Conservation (phyloP, 2,113 vertebrate genomes). For the Alligator mississippiensis region DNA sequence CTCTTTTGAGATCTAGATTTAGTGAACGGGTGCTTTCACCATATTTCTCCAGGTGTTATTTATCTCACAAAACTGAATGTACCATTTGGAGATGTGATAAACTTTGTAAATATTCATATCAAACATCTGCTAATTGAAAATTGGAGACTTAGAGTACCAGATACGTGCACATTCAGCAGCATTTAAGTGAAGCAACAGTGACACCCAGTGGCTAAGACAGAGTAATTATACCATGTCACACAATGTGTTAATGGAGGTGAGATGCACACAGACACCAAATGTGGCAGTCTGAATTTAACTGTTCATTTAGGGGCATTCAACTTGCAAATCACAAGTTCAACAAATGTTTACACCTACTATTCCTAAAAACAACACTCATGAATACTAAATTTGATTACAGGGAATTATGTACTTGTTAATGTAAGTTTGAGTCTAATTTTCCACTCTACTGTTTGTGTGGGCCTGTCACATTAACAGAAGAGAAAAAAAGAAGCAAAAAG, state of each 20-base stretch:
- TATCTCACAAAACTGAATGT: not conserved
- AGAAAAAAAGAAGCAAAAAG: not conserved
- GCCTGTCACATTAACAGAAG: not conserved
- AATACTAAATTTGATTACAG: not conserved
- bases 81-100: not conserved
- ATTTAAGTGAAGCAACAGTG: constrained; percentile 47
- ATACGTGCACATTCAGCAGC: not conserved
- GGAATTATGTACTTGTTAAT: not conserved
- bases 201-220: constrained; percentile 62
- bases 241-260: not conserved
- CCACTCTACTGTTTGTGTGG: not conserved
- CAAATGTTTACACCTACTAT: not conserved
- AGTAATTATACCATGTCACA: not conserved
- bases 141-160: not conserved
- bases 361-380: not conserved
- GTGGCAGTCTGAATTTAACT: not conserved
- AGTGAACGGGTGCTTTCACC: not conserved
- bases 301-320: not conserved
- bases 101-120: not conserved
- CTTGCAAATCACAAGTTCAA: not conserved
- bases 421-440: not conserved
- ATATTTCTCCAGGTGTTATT: not conserved
- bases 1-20: not conserved
- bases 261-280: not conserved
- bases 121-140: not conserved